Base-by-base conservation (phyloP, 2,888 invertebrate genomes). In the Polymixis lichenea region DNA sequence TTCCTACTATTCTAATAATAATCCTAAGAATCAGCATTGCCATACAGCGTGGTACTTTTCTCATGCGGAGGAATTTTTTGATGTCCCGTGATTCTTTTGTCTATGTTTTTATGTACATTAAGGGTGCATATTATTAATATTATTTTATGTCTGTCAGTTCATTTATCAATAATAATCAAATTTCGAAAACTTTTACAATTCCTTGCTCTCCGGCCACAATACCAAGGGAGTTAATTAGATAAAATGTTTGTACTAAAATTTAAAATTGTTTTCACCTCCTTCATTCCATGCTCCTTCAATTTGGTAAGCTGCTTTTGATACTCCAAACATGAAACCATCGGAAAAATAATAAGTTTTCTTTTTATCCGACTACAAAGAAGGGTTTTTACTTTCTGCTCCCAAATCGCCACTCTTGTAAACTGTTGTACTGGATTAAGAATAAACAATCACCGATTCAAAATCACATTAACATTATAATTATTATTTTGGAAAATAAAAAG, bases 211-310 rank as follows among this genome's bases (percentile, higher is more conserved):
- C 2, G 13, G 25, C 56, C 0, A 2, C 15, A n/a, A n/a, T n/a
- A n/a, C n/a, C n/a, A n/a, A n/a, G 8, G 51, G 49, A 6, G 8
- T 19, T 4, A 4, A 22, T n/a, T n/a, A n/a, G n/a, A n/a, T n/a
- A n/a, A n/a, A n/a, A n/a, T n/a, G n/a, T n/a, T n/a, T n/a, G n/a
- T n/a, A n/a, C n/a, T 55, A n/a, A 6, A n/a, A 25, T 58, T 22
- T 22, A 6, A 61, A 32, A 38, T 32, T 1, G 1, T 32, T 32
- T 32, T 15, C 43, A 80, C 78, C 67, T 60, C 46, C 73, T 70
- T 78, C 70, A 61, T 77, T 80, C 73, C 80, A 78, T 13, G 56
- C 73, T 70, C 78, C 70, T 69, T 80, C 64, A 22, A 67, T 80
- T 71, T 80, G 71, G 17, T 67, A 78, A 46, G 71, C 60, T 25